Evolutionary conservation across 1,140 invertebrate species (phyloP).

Genomic region (Drosophila miranda): DNA sequence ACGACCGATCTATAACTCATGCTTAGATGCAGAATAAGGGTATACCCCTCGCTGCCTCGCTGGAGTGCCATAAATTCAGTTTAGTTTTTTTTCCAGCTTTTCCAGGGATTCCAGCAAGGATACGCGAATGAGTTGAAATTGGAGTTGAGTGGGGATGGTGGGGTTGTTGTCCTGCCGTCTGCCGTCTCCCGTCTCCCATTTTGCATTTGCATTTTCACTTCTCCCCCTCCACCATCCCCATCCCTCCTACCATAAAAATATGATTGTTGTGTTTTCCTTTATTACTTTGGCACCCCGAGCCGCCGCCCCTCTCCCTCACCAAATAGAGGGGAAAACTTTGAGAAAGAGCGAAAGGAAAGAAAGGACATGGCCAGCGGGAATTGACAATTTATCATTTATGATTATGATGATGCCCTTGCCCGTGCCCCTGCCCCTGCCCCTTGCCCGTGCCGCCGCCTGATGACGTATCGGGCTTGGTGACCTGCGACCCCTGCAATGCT

Average conservation of each 20-base stretch:
- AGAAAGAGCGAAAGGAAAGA: slow-evolving; percentile 31
- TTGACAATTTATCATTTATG: slow-evolving; percentile 69
- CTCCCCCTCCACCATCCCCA: not conserved
- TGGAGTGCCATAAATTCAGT: not conserved
- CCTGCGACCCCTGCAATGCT: slow-evolving; percentile 17
- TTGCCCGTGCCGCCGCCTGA: not conserved
- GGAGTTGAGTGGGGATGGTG: slow-evolving; percentile 11
- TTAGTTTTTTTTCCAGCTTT: slow-evolving; percentile 2
- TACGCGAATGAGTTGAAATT: slow-evolving; percentile 29
- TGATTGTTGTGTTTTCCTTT: slow-evolving; percentile 70
- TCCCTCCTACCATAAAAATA: slow-evolving; percentile 58
- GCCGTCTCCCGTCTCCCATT: slow-evolving; percentile 14
- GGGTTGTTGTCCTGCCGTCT: slow-evolving; percentile 31
- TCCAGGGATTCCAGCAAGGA: slow-evolving; percentile 13
- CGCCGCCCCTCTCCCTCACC: slow-evolving; percentile 5
- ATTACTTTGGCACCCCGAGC: slow-evolving; percentile 56
- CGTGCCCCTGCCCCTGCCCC: not conserved
- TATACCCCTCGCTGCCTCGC: not conserved
- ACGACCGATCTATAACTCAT: too few relatives aligned
- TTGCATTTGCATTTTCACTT: slow-evolving; percentile 56
- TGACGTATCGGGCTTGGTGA: slow-evolving; percentile 22
- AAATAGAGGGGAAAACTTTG: slow-evolving; percentile 29
- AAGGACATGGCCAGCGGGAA: slow-evolving; percentile 59
- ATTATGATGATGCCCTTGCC: slow-evolving; percentile 41
- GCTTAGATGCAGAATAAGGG: too few relatives aligned